A percentile compares a stretch with the other conserved stretches of the same genome.
phyloP scores from a whole-genome alignment of 1,140 invertebrate genomes.

The Drosophila malerkotliana region DNA sequence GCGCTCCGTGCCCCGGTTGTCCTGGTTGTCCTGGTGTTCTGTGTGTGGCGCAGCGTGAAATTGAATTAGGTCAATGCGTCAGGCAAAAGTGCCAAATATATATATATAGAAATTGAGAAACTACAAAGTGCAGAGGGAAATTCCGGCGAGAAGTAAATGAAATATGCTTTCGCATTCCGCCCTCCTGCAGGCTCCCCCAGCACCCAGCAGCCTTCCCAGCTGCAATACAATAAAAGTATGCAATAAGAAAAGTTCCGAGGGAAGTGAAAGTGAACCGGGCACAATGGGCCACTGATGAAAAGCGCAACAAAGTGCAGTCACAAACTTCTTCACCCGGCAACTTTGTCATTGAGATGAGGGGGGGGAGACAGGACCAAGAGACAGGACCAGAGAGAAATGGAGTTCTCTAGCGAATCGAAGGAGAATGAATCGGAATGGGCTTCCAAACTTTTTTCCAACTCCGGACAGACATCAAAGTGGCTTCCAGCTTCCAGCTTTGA shows the following conservation, averaged over 20 bases:
- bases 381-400: background rate
- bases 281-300: constrained; percentile 22
- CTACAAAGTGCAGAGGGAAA: constrained; percentile 29
- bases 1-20: no score
- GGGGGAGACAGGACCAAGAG: background rate
- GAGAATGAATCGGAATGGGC: background rate
- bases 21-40: background rate
- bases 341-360: constrained; percentile 1
- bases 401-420: background rate
- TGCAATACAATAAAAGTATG: constrained; percentile 16
- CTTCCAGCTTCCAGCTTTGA: no score
- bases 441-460: background rate
- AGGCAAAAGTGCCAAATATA: constrained; percentile 64
- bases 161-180: constrained; percentile 39
- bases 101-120: constrained; percentile 49
- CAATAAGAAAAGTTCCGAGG: constrained; percentile 35
- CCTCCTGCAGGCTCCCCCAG: no score
- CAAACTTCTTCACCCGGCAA: constrained; percentile 1
- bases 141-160: constrained; percentile 50
- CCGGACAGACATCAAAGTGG: background rate
- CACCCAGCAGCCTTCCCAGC: no score
- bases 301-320: constrained; percentile 27
- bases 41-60: constrained; percentile 66
- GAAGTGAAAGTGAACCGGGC: constrained; percentile 25
- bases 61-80: constrained; percentile 77